Evolutionary conservation across 2,888 invertebrate genomes (phyloP).

Genomic region (Iselma pallidipennis): DNA sequence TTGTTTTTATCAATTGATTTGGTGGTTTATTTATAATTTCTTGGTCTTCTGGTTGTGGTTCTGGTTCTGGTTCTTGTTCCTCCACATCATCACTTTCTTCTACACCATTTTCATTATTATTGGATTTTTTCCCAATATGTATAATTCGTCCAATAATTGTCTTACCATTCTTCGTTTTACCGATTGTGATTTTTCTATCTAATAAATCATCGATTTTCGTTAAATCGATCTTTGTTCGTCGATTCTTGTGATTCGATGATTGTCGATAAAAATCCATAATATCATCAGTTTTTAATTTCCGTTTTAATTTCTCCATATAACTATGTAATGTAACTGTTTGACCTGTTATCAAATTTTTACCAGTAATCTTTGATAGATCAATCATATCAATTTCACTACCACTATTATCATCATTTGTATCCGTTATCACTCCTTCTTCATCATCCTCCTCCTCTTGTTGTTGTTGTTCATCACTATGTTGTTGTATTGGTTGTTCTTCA

Average conservation of each 20-base stretch:
- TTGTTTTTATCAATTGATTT: slow-evolving; percentile 9
- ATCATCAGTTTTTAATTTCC: slow-evolving; percentile 10
- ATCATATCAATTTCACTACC: slow-evolving; percentile 15
- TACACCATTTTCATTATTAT: neutral
- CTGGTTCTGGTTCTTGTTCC: neutral
- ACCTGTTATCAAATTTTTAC: slow-evolving; percentile 41
- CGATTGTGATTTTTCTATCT: slow-evolving; percentile 41
- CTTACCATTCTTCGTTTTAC: slow-evolving; percentile 39
- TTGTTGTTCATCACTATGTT: neutral
- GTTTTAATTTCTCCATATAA: slow-evolving; percentile 38
- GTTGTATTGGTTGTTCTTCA: neutral
- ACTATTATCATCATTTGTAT: neutral
- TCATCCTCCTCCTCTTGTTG: slow-evolving; percentile 15
- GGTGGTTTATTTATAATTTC: too few species aligned
- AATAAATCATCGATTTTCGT: slow-evolving; percentile 26
- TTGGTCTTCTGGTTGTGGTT: too few species aligned
- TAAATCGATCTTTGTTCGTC: too few species aligned
- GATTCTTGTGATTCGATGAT: neutral
- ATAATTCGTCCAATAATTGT: slow-evolving; percentile 41
- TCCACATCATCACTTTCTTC: neutral
- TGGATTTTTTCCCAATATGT: slow-evolving; percentile 32
- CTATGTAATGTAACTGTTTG: slow-evolving; percentile 39
- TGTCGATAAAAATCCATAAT: neutral
- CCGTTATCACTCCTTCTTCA: slow-evolving; percentile 13
- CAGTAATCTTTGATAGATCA: slow-evolving; percentile 34